These are phyloP conservation scores for Colletes latitarsis DNA, from an alignment of 1,140 invertebrate species.

Conservation along the genomic window DNA sequence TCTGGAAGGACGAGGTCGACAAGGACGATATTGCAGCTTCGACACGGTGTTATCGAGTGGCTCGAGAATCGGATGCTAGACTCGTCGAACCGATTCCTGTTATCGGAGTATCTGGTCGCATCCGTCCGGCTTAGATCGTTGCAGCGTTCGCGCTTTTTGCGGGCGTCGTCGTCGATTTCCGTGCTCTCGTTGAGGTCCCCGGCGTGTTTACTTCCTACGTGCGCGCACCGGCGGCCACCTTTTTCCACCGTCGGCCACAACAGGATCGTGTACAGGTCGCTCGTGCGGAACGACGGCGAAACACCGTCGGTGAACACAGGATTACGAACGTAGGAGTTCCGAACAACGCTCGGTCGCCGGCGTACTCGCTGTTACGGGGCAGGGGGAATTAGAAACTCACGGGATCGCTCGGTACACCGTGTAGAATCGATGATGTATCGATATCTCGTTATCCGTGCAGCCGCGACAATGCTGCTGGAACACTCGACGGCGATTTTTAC, in stretches of 20 bases:
- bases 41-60: slow-evolving; percentile 10
- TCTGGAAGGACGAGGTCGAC: not conserved
- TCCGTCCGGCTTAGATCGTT: slow-evolving; percentile 28
- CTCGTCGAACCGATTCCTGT: not conserved
- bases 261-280: slow-evolving; percentile 45
- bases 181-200: slow-evolving; percentile 28
- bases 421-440: slow-evolving; percentile 29
- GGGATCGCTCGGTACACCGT: not conserved
- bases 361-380: slow-evolving; percentile 7
- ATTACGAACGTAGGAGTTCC: slow-evolving; percentile 46
- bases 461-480: slow-evolving; percentile 1
- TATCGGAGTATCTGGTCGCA: slow-evolving; percentile 26
- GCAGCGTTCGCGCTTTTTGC: slow-evolving; percentile 27
- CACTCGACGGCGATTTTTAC: not conserved
- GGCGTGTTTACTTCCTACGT: slow-evolving; percentile 56
- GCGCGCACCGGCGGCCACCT: slow-evolving; percentile 23
- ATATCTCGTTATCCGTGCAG: slow-evolving; percentile 38
- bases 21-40: not conserved
- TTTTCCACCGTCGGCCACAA: slow-evolving; percentile 23
- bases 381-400: slow-evolving; percentile 34
- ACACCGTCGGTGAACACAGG: slow-evolving; percentile 43
- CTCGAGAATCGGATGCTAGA: not conserved
- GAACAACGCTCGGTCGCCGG: not conserved
- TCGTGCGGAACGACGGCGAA: slow-evolving; percentile 59
- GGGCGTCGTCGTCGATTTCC: slow-evolving; percentile 39